Evolutionary conservation across 1,140 invertebrate species (phyloP).

Genomic region (Drosophila elegans): DNA sequence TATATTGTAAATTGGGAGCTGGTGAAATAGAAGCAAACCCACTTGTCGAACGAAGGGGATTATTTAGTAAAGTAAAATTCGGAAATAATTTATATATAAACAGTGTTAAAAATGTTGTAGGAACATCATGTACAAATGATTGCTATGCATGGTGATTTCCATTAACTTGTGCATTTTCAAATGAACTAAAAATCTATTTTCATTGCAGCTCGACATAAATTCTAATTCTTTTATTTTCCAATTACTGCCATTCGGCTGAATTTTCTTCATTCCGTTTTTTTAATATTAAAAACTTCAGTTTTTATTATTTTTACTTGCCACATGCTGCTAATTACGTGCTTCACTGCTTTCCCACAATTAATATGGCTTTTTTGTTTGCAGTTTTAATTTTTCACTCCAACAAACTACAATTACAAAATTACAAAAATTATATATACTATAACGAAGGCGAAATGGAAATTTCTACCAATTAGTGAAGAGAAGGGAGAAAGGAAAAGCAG

Average conservation of each 20-base stretch:
- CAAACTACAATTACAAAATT: conserved; percentile 46
- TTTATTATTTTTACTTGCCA: conserved; percentile 26
- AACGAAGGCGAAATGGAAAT: conserved; percentile 54
- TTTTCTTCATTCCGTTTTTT: conserved; percentile 3
- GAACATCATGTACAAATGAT: not conserved
- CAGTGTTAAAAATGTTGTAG: not conserved
- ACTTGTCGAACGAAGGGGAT: not conserved
- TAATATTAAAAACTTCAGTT: conserved; percentile 21
- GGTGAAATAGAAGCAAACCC: conserved; percentile 8
- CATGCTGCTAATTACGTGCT: conserved; percentile 56
- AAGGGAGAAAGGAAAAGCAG: conserved; percentile 28
- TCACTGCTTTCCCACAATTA: conserved; percentile 56
- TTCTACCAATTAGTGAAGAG: conserved; percentile 56
- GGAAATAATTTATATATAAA: not conserved
- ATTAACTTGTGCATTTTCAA: not conserved
- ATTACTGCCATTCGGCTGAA: not conserved
- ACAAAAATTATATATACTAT: conserved; percentile 14
- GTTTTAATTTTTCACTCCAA: conserved; percentile 54
- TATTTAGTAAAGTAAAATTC: conserved; percentile 3
- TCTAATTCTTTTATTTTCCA: not conserved
- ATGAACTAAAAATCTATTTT: not conserved
- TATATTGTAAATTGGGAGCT: conserved; percentile 38
- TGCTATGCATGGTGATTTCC: not conserved
- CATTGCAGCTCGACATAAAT: no score
- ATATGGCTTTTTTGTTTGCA: conserved; percentile 27